Conservation (phyloP, 2,888 invertebrate genomes). For the Clanis bilineata region DNA sequence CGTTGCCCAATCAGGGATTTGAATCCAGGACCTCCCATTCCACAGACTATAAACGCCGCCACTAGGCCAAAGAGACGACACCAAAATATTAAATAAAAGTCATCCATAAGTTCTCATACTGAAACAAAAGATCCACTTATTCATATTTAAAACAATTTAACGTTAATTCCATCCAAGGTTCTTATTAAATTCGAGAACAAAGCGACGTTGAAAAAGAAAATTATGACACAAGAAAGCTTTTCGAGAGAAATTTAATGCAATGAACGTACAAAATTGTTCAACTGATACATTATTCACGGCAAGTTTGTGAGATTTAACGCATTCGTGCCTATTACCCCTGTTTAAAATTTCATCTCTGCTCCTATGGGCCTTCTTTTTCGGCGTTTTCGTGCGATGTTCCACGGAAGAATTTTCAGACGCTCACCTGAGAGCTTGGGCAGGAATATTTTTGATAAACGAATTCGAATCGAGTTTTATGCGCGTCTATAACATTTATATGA, state of each 20-base stretch:
- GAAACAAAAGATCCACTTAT: slow-evolving; percentile 7
- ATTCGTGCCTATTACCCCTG: slow-evolving; percentile 9
- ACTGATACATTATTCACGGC: slow-evolving; percentile 10
- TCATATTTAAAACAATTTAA: slow-evolving; percentile 13
- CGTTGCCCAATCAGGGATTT: too few species aligned
- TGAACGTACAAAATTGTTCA: slow-evolving; percentile 13
- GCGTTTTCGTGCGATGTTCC: not conserved
- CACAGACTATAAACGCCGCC: too few species aligned
- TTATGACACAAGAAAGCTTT: slow-evolving; percentile 14
- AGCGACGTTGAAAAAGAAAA: slow-evolving; percentile 8
- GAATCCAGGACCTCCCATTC: too few species aligned
- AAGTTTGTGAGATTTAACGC: slow-evolving; percentile 12
- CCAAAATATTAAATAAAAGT: not conserved
- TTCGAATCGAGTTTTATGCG: too few species aligned
- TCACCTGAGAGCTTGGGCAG: too few species aligned
- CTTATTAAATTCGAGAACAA: slow-evolving; percentile 9
- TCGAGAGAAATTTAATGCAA: slow-evolving; percentile 9
- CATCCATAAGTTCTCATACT: not conserved
- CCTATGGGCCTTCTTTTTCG: not conserved
- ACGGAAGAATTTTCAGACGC: not conserved
- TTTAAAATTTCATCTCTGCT: slow-evolving; percentile 14
- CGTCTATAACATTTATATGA: too few species aligned
- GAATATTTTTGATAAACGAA: too few species aligned
- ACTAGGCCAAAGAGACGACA: too few species aligned
- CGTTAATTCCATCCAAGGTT: slow-evolving; percentile 4